These are phyloP conservation scores for Fulmarus glacialis DNA, from an alignment of 2,113 vertebrate genomes.

Conservation along the genomic window DNA sequence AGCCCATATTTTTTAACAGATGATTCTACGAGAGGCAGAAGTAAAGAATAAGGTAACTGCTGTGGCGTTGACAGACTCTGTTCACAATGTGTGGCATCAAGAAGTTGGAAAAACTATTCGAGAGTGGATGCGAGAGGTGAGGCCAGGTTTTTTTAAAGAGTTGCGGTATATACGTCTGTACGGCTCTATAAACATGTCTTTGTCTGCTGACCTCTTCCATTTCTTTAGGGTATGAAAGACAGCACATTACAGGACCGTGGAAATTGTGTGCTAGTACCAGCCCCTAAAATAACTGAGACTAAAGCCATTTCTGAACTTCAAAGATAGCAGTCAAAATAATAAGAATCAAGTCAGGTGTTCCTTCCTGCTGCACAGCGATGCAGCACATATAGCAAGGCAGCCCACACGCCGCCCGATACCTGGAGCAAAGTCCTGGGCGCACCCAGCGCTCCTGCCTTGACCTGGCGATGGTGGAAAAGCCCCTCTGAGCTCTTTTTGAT, in stretches of 20 bases:
- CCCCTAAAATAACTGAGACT: constrained; percentile 3
- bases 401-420: background rate
- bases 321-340: background rate
- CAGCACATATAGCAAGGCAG: background rate
- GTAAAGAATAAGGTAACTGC: constrained; percentile 92
- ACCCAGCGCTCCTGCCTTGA: background rate
- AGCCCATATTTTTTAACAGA: constrained; percentile 82
- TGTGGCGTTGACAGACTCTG: constrained; percentile 95
- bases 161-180: background rate
- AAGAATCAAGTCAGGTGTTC: background rate
- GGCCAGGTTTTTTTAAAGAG: background rate
- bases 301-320: background rate
- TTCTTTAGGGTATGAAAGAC: background rate
- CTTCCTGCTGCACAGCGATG: background rate
- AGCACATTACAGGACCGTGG: background rate
- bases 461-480: background rate
- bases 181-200: background rate
- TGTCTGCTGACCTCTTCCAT: background rate
- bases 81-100: constrained; percentile 98
- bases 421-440: background rate
- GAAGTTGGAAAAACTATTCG: constrained; percentile 91
- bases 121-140: constrained; percentile 97
- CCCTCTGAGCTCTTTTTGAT: background rate
- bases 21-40: constrained; percentile 93
- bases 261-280: background rate